Conservation (phyloP, 2,888 invertebrate species). For the Nemapogon koenigi region DNA sequence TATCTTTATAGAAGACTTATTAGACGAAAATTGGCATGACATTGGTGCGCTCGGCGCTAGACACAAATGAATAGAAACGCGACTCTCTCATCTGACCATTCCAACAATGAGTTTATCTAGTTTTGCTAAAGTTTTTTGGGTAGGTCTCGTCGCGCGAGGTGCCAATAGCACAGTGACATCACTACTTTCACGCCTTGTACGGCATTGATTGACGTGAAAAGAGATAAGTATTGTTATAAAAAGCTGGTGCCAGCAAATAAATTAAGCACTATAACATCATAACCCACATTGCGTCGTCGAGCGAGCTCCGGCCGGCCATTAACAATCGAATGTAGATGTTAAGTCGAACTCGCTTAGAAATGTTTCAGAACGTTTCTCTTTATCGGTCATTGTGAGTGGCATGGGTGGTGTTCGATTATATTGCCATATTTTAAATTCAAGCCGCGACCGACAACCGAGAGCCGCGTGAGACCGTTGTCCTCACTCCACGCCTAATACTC, state of each 20-base stretch:
- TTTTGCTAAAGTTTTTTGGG: too few species aligned
- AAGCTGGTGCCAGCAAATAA: slow-evolving; percentile 48
- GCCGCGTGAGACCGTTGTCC: slow-evolving; percentile 21
- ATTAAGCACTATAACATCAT: slow-evolving; percentile 57
- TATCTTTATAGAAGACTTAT: slow-evolving; percentile 7
- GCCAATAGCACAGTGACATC: slow-evolving; percentile 51
- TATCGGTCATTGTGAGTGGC: slow-evolving; percentile 54
- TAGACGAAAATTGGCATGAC: slow-evolving; percentile 9
- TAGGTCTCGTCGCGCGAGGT: too few species aligned
- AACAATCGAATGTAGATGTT: slow-evolving; percentile 51
- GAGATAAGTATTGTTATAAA: slow-evolving; percentile 56
- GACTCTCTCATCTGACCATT: too few species aligned
- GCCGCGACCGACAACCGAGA: slow-evolving; percentile 23
- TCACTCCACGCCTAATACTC: neutral
- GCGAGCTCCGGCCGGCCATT: slow-evolving; percentile 8
- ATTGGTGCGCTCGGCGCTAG: slow-evolving; percentile 6
- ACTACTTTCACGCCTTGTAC: slow-evolving; percentile 59
- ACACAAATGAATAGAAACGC: too few species aligned
- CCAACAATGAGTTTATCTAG: too few species aligned
- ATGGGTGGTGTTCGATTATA: slow-evolving; percentile 35
- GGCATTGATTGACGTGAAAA: slow-evolving; percentile 55
- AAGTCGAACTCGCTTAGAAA: slow-evolving; percentile 46
- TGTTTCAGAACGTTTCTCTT: slow-evolving; percentile 52
- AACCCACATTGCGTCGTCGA: slow-evolving; percentile 56
- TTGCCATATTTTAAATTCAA: slow-evolving; percentile 58